phyloP scores from a whole-genome alignment of 2,888 invertebrate genomes.

The Oligia fasciuncula region DNA sequence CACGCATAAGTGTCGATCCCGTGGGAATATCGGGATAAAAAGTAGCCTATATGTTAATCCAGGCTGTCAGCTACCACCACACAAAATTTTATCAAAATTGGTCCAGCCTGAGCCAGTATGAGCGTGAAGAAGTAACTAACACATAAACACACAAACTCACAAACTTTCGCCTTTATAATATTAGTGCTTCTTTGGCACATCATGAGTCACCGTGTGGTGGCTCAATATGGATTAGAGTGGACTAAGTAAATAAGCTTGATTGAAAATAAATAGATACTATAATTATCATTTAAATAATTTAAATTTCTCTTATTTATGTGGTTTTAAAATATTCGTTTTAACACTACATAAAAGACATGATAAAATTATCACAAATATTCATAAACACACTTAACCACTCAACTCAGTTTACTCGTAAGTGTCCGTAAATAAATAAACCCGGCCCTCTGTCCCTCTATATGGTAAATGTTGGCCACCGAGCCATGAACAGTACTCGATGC shows the following conservation, averaged over 20 bases:
- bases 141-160: no score
- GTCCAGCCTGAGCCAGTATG: no score
- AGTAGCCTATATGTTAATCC: no score
- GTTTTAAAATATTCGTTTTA: not conserved
- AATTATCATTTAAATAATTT: not conserved
- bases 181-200: not conserved
- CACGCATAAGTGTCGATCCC: no score
- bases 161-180: no score
- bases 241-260: not conserved
- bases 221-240: no score
- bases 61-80: no score
- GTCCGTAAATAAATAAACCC: constrained; percentile 19
- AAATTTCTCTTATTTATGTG: not conserved
- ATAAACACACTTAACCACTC: not conserved
- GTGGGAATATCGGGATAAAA: no score
- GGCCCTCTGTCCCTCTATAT: constrained; percentile 39
- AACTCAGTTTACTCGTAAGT: not conserved
- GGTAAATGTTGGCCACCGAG: constrained; percentile 52
- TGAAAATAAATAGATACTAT: not conserved
- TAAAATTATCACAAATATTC: not conserved
- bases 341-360: not conserved
- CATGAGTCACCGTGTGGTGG: not conserved
- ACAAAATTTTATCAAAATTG: no score
- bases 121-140: no score
- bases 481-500: constrained; percentile 37